Base-by-base conservation (phyloP, 2,797 vertebrate genomes). In the Cossypha niveicapilla region DNA sequence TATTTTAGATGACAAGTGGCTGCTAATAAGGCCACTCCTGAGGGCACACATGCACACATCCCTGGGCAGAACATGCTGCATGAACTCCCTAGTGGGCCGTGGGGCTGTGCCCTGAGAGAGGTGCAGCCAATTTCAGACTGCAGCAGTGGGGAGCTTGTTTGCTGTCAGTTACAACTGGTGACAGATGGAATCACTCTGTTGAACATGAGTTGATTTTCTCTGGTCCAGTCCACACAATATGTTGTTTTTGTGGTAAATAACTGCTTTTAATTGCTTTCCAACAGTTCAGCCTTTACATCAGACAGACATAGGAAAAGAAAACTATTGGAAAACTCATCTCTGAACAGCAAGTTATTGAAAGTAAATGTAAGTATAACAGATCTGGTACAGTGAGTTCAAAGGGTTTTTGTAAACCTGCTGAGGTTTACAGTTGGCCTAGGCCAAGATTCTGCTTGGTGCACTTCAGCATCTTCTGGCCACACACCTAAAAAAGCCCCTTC, bases 271-370 rank as follows among this genome's bases (percentile, higher is more conserved):
- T 97, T 86, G 78, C 47, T 93, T 74, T 95, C 44, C 79, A 95
- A 79, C 96, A 99, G 99, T 97, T 98, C 99, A 88, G 96, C 98
- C 76, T 97, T 98, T 90, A 98, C 98, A 93, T 98, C 98, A 90
- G 99, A 99, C 91, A 98, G 99, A 93, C 99, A 98, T 91, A 98
- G 98, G 96, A 99, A 99, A 98, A 99, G 99, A 97, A 99, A 99
- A 97, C 96, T 99, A 62, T 96, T 98, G 94, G 99, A 99, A 96
- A 98, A 97, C 68, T 97, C 98, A 42, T 98, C 98, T 96, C 84
- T 98, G 88, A 99, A 99, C 97, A 98, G 96, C 98, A 99, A 99
- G 94, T 93, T 98, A 89, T 90, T 99, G 90, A 99, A 99, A 98
- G 98, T 99, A 88, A 98, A 97, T 96, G 99, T 99, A 98, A 98